Conservation (phyloP, 1,140 invertebrate genomes). For the Bombus huntii region DNA sequence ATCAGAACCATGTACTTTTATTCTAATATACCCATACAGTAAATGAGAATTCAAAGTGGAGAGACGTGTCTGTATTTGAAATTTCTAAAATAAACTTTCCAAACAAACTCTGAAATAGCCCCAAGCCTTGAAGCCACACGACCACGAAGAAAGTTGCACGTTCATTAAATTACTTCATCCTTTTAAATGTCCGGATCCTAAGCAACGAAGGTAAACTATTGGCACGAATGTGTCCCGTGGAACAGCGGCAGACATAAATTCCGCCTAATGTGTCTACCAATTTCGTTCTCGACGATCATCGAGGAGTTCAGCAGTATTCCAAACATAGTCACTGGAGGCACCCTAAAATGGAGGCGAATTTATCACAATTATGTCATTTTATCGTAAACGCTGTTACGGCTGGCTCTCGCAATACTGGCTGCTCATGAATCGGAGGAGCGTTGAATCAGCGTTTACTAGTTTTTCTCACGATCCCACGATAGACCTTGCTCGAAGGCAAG, state of each 20-base stretch:
- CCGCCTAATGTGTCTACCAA: neutral
- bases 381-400: constrained; percentile 20
- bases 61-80: too few relatives aligned
- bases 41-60: too few relatives aligned
- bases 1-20: too few relatives aligned
- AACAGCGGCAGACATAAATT: constrained; percentile 4
- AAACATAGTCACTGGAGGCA: constrained; percentile 2
- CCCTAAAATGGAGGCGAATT: constrained; percentile 29
- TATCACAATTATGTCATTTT: constrained; percentile 40
- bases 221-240: neutral
- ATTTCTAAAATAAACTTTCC: too few relatives aligned
- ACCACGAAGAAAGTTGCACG: neutral
- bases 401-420: neutral
- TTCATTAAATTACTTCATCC: neutral
- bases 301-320: neutral
- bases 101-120: neutral
- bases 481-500: constrained; percentile 67
- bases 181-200: neutral
- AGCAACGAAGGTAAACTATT: neutral
- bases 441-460: constrained; percentile 58
- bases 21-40: too few relatives aligned
- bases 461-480: constrained; percentile 70
- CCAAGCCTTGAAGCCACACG: neutral
- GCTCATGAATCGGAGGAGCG: constrained; percentile 57
- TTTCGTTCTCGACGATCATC: constrained; percentile 21